These are phyloP conservation scores for Spea multiplicata DNA, from an alignment of 2,113 vertebrate genomes.

Conservation along the genomic window DNA sequence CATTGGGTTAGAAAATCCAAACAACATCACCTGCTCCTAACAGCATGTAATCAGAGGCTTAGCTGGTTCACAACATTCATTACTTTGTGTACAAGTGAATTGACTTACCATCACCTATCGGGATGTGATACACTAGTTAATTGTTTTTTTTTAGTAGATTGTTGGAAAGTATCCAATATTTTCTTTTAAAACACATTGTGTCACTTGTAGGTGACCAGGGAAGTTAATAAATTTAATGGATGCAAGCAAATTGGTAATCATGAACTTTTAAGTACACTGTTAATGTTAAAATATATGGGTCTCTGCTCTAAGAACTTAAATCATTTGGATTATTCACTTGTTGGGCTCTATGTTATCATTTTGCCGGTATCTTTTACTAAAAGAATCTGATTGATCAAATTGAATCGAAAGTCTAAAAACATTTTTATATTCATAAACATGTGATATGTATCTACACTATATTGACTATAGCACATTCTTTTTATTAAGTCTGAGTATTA, in stretches of 20 bases:
- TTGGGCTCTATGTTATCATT: too few relatives aligned
- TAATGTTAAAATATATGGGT: too few relatives aligned
- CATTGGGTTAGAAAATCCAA: conserved; percentile 37
- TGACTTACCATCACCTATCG: conserved; percentile 41
- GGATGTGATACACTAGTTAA: conserved; percentile 23
- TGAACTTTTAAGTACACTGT: background rate
- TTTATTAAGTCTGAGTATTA: too few relatives aligned
- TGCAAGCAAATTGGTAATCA: background rate
- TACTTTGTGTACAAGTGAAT: conserved; percentile 35
- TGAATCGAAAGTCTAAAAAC: too few relatives aligned
- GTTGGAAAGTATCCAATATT: background rate
- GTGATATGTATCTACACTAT: too few relatives aligned
- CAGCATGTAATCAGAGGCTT: conserved; percentile 29
- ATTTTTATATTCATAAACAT: too few relatives aligned
- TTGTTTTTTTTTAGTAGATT: conserved; percentile 29
- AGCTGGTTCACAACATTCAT: conserved; percentile 24
- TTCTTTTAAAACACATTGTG: background rate
- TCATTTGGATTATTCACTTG: too few relatives aligned
- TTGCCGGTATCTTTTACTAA: too few relatives aligned
- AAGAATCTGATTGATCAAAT: too few relatives aligned
- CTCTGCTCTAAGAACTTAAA: too few relatives aligned
- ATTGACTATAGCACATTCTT: too few relatives aligned
- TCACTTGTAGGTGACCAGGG: background rate
- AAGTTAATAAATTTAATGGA: conserved; percentile 2
- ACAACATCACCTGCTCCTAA: conserved; percentile 10